phyloP scores from a whole-genome alignment of 2,888 invertebrate genomes.

The Chymomyza caudatula region DNA sequence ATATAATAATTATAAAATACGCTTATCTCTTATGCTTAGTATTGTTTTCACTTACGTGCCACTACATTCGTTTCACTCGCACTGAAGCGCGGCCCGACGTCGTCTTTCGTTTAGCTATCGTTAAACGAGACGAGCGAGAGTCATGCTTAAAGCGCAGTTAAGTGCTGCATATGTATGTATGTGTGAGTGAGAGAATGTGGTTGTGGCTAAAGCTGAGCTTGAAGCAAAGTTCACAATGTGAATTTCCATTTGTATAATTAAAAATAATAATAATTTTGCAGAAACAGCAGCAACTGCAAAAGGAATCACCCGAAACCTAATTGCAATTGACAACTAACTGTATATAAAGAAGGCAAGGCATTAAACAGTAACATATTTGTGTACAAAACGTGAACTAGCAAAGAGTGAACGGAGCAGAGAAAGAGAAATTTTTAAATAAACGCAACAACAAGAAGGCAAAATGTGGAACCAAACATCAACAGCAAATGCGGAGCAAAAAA shows the following conservation, averaged over 20 bases:
- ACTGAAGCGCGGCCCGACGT: conserved; percentile 14
- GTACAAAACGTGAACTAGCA: conserved; percentile 9
- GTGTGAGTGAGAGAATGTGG: conserved; percentile 17
- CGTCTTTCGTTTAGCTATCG: background rate
- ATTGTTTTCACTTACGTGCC: conserved; percentile 56
- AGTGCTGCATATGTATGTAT: conserved; percentile 26
- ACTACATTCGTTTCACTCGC: conserved; percentile 53
- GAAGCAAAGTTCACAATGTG: conserved; percentile 59
- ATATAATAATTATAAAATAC: conserved; percentile 41
- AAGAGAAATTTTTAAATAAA: conserved; percentile 27
- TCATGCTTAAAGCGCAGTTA: conserved; percentile 57
- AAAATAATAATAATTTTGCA: conserved; percentile 51
- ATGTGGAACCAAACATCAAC: conserved; percentile 71
- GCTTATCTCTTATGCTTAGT: conserved; percentile 27
- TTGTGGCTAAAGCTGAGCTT: conserved; percentile 40
- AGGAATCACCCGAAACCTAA: conserved; percentile 11
- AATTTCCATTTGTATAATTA: conserved; percentile 37
- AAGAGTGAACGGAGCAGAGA: conserved; percentile 15
- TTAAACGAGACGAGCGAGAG: conserved; percentile 1
- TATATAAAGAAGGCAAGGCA: conserved; percentile 13
- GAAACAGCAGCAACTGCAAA: conserved; percentile 22
- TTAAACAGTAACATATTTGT: conserved; percentile 18
- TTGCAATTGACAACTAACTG: conserved; percentile 21
- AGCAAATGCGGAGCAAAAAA: conserved; percentile 40
- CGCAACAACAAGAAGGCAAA: conserved; percentile 55